Percentiles rank a stretch among this genome's conserved stretches.
phyloP scores from a whole-genome alignment of 2,888 invertebrate species.

The Zonitis immaculata region DNA sequence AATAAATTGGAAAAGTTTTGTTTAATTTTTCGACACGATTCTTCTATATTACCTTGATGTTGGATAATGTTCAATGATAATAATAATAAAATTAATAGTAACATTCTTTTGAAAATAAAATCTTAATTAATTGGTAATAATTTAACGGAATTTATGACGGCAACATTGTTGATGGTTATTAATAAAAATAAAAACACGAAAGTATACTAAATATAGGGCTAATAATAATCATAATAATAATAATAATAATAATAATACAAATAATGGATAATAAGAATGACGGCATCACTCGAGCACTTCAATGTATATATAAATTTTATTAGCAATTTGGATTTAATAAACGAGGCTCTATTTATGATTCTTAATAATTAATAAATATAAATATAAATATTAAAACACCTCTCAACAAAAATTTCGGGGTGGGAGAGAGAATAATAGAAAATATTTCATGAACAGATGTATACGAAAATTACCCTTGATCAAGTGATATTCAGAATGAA shows the following conservation, averaged over 20 bases:
- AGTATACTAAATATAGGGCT: neutral
- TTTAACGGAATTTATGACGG: neutral
- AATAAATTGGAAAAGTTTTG: neutral
- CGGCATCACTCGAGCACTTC: neutral
- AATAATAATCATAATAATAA: neutral
- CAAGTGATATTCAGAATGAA: neutral
- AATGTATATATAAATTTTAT: conserved; percentile 6
- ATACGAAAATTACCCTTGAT: neutral
- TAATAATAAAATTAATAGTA: neutral
- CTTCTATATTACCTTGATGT: neutral
- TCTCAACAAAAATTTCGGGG: neutral
- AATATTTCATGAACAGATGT: neutral
- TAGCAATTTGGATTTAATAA: conserved; percentile 4
- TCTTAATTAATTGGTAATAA: neutral
- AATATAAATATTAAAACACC: conserved; percentile 1
- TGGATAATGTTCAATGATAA: neutral
- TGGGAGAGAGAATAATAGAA: neutral
- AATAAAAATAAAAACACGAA: neutral
- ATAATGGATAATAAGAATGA: too few relatives aligned
- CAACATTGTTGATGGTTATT: neutral
- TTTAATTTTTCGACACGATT: neutral
- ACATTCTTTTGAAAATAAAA: too few relatives aligned
- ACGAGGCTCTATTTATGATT: conserved; percentile 4
- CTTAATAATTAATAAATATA: conserved; percentile 5
- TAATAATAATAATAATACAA: too few relatives aligned